Conservation (phyloP, 2,888 invertebrate species). For the Gastrophysa polygoni region DNA sequence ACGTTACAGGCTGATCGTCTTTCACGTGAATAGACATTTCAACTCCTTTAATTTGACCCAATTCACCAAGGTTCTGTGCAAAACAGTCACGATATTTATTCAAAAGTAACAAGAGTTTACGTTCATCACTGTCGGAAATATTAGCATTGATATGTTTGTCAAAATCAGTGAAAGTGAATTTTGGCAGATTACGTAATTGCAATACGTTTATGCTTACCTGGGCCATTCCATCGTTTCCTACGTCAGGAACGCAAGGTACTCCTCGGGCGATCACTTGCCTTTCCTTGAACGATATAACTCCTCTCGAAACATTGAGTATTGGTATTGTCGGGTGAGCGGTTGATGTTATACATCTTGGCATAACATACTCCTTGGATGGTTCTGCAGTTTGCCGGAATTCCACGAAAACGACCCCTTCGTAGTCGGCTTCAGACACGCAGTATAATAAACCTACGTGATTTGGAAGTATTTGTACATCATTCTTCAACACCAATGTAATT, state of each 20-base stretch:
- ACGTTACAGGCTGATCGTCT: no score
- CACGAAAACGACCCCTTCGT: conserved; percentile 17
- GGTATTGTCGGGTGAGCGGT: conserved; percentile 9
- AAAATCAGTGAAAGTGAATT: no score
- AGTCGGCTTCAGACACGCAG: conserved; percentile 11
- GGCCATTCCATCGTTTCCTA: neutral
- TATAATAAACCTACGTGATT: conserved; percentile 20
- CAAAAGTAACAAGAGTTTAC: no score
- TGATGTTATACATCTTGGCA: conserved; percentile 19
- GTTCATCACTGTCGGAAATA: no score
- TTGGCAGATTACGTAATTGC: no score
- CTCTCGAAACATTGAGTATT: conserved; percentile 20
- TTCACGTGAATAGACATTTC: no score
- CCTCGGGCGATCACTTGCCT: conserved; percentile 13
- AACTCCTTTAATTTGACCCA: no score
- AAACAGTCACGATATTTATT: no score
- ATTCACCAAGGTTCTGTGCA: no score
- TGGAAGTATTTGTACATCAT: conserved; percentile 7
- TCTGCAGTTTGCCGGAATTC: conserved; percentile 21
- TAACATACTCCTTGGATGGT: conserved; percentile 19
- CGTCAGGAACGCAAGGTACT: neutral
- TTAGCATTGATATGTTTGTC: neutral
- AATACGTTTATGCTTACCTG: no score
- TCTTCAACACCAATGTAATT: neutral
- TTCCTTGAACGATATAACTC: conserved; percentile 18